phyloP scores from a whole-genome alignment of 1,140 invertebrate genomes.

The Plodia interpunctella region DNA sequence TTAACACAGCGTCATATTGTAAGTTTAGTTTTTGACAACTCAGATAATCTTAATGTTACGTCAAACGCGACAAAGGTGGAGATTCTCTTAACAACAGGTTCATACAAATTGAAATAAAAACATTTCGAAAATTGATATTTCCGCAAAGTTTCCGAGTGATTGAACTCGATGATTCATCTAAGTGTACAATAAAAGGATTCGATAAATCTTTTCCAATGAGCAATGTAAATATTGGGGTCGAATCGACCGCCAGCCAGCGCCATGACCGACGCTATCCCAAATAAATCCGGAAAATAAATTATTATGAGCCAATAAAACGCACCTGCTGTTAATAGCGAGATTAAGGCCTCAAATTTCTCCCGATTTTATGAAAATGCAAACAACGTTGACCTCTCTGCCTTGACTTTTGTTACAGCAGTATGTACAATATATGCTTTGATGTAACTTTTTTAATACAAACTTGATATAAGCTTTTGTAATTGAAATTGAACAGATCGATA shows the following conservation, averaged over 20 bases:
- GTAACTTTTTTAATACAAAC: too few species aligned
- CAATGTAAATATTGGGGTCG: background rate
- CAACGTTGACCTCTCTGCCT: background rate
- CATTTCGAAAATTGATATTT: background rate
- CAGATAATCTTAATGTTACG: too few species aligned
- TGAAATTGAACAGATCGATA: too few species aligned
- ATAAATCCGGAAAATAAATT: conserved; percentile 6
- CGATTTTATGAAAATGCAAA: background rate
- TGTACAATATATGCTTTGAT: too few species aligned
- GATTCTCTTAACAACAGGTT: too few species aligned
- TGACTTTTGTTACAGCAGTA: too few species aligned
- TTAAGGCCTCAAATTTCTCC: background rate
- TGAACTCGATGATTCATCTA: background rate
- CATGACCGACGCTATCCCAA: background rate
- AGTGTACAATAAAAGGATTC: background rate
- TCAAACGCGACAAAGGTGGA: too few species aligned
- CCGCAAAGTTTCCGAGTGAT: background rate
- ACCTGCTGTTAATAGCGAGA: background rate
- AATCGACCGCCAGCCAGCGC: background rate
- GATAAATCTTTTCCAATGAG: background rate
- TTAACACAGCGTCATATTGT: too few species aligned
- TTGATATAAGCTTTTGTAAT: too few species aligned
- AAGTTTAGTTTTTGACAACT: too few species aligned
- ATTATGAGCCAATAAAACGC: background rate
- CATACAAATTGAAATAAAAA: background rate